These are phyloP conservation scores for Vanessa atalanta DNA, from an alignment of 1,140 invertebrate species.

Conservation along the genomic window DNA sequence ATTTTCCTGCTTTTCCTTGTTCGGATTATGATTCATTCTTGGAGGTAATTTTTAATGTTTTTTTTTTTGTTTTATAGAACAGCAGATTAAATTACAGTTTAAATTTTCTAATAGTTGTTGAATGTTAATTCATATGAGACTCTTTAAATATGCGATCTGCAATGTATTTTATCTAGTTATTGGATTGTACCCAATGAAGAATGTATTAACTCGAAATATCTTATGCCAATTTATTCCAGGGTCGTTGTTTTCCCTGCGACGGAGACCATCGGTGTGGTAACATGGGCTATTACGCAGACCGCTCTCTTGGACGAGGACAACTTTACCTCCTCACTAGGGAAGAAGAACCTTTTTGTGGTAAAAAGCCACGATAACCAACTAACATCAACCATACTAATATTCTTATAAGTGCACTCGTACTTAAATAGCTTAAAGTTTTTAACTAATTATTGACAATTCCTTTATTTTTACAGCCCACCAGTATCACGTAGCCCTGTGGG, in stretches of 20 bases:
- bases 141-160: too few species aligned
- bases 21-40: conserved; percentile 92
- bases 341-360: conserved; percentile 95
- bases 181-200: too few species aligned
- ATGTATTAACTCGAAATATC: too few species aligned
- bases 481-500: conserved; percentile 91
- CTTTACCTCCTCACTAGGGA: conserved; percentile 93
- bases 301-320: conserved; percentile 88
- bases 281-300: conserved; percentile 97
- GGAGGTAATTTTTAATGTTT: conserved; percentile 76
- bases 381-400: too few species aligned
- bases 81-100: too few species aligned
- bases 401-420: too few species aligned
- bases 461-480: conserved; percentile 86
- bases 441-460: neutral
- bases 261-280: conserved; percentile 87
- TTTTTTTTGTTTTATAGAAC: neutral
- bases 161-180: too few species aligned
- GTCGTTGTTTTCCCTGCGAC: conserved; percentile 82
- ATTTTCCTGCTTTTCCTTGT: conserved; percentile 94
- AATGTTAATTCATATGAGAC: too few species aligned
- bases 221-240: conserved; percentile 57
- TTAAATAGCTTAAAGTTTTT: too few species aligned
- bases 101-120: too few species aligned
- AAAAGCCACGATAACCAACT: conserved; percentile 14